Conservation (phyloP, 2,888 invertebrate species). For the Agrypnus murinus region DNA sequence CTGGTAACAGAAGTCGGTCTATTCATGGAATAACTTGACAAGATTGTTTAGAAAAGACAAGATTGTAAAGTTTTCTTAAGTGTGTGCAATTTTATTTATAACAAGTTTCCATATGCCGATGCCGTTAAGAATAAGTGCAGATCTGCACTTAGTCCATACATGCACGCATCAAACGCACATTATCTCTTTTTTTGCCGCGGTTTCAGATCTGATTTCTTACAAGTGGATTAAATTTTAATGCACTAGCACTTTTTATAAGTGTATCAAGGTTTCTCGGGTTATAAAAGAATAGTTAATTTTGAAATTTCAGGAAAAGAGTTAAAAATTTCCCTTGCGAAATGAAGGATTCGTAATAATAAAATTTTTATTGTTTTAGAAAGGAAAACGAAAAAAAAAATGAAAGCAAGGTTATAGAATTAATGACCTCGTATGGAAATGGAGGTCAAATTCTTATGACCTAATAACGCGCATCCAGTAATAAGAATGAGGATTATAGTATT, state of each 20-base stretch:
- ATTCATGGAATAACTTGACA: constrained; percentile 20
- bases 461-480: constrained; percentile 8
- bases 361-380: constrained; percentile 5
- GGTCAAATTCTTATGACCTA: constrained; percentile 6
- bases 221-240: too few relatives aligned
- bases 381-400: constrained; percentile 10
- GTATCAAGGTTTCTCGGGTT: too few relatives aligned
- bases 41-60: constrained; percentile 20
- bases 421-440: constrained; percentile 22
- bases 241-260: too few relatives aligned
- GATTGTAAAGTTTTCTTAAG: constrained; percentile 17
- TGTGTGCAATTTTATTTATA: constrained; percentile 1
- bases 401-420: constrained; percentile 27
- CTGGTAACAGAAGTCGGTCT: constrained; percentile 15
- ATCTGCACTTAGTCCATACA: constrained; percentile 6
- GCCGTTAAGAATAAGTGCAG: constrained; percentile 2
- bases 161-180: too few relatives aligned
- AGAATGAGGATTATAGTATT: too few relatives aligned
- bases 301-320: too few relatives aligned
- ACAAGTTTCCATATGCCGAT: constrained; percentile 12
- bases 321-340: too few relatives aligned
- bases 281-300: too few relatives aligned
- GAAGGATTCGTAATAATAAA: neutral
- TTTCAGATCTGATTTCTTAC: too few relatives aligned
- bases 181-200: too few relatives aligned